These are phyloP conservation scores for Stenichneumon culpator DNA, from an alignment of 2,888 invertebrate genomes.

Conservation along the genomic window DNA sequence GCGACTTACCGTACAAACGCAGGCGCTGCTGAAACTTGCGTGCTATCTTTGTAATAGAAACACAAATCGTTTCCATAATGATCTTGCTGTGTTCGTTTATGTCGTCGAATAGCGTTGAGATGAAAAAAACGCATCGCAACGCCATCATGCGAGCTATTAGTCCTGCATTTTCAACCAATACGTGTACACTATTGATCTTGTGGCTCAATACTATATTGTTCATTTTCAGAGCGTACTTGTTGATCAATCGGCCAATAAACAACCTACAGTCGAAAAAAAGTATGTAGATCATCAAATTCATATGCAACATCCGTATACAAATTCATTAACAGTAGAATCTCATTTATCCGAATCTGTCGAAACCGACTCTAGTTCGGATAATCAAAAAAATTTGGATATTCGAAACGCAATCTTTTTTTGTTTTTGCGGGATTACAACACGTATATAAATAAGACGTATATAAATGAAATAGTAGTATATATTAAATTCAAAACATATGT, in stretches of 20 bases:
- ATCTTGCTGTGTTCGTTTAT: not conserved
- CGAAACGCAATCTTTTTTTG: too few species aligned
- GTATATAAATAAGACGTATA: too few species aligned
- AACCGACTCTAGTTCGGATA: too few species aligned
- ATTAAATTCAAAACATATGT: too few species aligned
- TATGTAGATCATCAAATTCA: not conserved
- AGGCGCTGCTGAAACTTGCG: slow-evolving; percentile 7
- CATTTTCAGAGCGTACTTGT: slow-evolving; percentile 32
- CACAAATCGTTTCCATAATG: slow-evolving; percentile 35
- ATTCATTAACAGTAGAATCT: too few species aligned
- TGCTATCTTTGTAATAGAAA: not conserved
- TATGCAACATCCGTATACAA: too few species aligned
- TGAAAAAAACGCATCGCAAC: slow-evolving; percentile 28
- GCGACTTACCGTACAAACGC: slow-evolving; percentile 18
- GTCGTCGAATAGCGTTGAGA: slow-evolving; percentile 32
- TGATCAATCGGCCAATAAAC: not conserved
- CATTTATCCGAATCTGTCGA: too few species aligned
- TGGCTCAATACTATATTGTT: slow-evolving; percentile 19
- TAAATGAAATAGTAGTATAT: too few species aligned
- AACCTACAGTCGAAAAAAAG: slow-evolving; percentile 19
- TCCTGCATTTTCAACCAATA: slow-evolving; percentile 13
- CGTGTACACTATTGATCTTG: slow-evolving; percentile 15
- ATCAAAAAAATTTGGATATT: too few species aligned
- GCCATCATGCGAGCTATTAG: slow-evolving; percentile 33
- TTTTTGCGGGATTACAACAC: too few species aligned